Evolutionary conservation across 2,113 vertebrate species (phyloP), one percentile per base, ranked within the genome.

Genomic region (Octodon degus): DNA sequence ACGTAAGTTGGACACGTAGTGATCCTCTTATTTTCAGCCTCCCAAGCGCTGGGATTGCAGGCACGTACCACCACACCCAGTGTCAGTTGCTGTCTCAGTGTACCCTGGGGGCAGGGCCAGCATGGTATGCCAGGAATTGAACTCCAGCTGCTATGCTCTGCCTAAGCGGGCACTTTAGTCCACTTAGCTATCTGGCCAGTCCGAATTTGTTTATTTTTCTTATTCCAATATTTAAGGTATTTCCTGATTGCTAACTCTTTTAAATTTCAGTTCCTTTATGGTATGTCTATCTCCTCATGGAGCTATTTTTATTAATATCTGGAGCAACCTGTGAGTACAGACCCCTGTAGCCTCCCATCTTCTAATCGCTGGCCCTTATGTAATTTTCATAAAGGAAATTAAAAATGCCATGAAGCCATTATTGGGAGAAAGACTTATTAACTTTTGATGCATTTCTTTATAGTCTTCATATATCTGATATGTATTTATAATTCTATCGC

Each of bases 321-420:
- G 16, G 47, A 79, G 77, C 2, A 32, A 53, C 47, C 47, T 79
- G 27, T 53, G 47, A 19, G 5, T 12, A 2, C 47, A 79, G 76
- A 79, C 14, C 30, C 27, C 77, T 79, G 47, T 32, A 53, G 77
- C 25, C 16, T 53, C 19, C 76, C 30, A 32, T 53, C 76, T 79
- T 79, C 76, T 53, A 79, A 32, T 7, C 40, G 25, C 27, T 50
- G 20, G 24, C 32, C 2, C n/a, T 34, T 16, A 53, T 82, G 50
- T 12, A 24, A 63, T 95, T 89, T 79, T 90, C 63, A 14, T 58
- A 68, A 84, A 89, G 22, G 20, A 88, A 95, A 88, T 95, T 82
- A 87, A 92, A 84, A 58, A 65, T 43, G 22, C 19, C 55, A 77
- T 55, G 53, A 43, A 68, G 27, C 5, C 25, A 89, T 10, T 62